Percentiles rank a stretch among this genome's conserved stretches.
Evolutionary conservation across 1,140 invertebrate species (phyloP).

Genomic region (Anadara kagoshimensis): DNA sequence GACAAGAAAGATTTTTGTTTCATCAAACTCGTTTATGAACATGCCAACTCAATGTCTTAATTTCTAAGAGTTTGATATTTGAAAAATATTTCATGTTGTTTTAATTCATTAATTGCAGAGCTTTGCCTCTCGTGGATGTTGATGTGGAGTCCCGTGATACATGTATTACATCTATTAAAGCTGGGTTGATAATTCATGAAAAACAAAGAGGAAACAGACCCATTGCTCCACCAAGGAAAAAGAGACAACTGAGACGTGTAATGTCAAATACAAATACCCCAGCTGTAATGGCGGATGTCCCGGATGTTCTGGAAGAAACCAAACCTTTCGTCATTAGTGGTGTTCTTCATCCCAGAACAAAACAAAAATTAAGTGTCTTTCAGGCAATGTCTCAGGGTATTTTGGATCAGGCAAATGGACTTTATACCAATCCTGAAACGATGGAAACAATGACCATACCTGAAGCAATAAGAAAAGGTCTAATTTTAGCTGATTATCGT

Average conservation of each 20-base stretch:
- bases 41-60: no score
- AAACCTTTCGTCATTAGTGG: constrained; percentile 73
- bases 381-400: constrained; percentile 90
- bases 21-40: no score
- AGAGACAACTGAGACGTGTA: constrained; percentile 48
- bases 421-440: constrained; percentile 82
- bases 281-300: constrained; percentile 13
- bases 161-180: constrained; percentile 45
- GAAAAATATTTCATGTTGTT: background rate
- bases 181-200: constrained; percentile 66
- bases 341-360: constrained; percentile 87
- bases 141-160: constrained; percentile 56
- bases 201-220: constrained; percentile 47
- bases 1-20: no score
- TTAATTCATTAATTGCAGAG: constrained; percentile 40
- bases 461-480: constrained; percentile 85
- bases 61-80: no score
- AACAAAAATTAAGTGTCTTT: constrained; percentile 85
- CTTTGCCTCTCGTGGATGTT: constrained; percentile 57
- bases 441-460: constrained; percentile 87
- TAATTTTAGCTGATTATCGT: constrained; percentile 76
- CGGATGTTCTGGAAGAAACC: constrained; percentile 46
- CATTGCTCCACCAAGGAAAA: constrained; percentile 41
- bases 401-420: constrained; percentile 84
- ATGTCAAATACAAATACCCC: constrained; percentile 15